Percentiles rank a stretch among this genome's conserved stretches.
These are phyloP conservation scores for Athripsodes cinereus DNA, from an alignment of 2,888 invertebrate genomes.

Conservation along the genomic window DNA sequence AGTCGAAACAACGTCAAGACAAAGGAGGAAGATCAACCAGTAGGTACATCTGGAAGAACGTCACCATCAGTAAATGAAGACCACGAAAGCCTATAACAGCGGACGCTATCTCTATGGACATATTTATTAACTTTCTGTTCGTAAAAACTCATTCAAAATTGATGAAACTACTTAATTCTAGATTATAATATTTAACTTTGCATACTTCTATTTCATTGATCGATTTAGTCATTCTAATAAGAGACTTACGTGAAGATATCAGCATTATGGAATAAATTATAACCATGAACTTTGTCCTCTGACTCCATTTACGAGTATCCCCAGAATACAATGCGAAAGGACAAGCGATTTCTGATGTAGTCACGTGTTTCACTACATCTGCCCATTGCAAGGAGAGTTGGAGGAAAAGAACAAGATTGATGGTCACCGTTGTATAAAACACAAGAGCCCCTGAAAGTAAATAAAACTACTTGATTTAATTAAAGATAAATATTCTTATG, in stretches of 20 bases:
- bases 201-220: too few relatives aligned
- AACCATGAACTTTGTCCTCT: not conserved
- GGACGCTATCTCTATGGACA: too few relatives aligned
- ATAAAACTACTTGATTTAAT: not conserved
- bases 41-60: too few relatives aligned
- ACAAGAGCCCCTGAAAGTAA: not conserved
- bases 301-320: not conserved
- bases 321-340: not conserved
- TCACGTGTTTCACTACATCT: not conserved
- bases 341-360: not conserved
- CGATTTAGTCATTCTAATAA: not conserved
- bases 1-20: too few relatives aligned
- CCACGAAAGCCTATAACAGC: too few relatives aligned
- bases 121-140: too few relatives aligned
- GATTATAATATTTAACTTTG: too few relatives aligned
- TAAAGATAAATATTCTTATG: not conserved
- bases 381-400: constrained; percentile 3
- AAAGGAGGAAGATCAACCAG: too few relatives aligned
- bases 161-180: too few relatives aligned
- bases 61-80: too few relatives aligned
- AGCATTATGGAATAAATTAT: not conserved
- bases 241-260: not conserved
- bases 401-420: not conserved
- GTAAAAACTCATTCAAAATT: too few relatives aligned
- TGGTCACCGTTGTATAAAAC: constrained; percentile 4